Conservation (phyloP, 35 echinoderm and acorn worm genomes). For the Lytechinus pictus region DNA sequence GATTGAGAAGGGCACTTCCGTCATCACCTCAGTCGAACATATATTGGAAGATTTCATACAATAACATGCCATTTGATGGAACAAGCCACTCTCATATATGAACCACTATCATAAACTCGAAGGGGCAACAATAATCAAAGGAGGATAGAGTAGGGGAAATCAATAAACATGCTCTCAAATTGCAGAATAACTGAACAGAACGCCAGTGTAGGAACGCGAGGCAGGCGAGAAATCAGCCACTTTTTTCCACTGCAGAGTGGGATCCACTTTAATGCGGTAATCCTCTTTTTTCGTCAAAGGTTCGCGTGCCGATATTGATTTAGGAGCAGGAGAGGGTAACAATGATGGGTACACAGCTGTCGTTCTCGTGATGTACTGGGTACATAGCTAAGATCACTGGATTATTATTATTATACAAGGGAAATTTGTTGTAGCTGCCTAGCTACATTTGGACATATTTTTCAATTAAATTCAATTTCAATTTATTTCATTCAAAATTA, state of each 20-base stretch:
- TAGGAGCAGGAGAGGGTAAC: constrained; percentile 26
- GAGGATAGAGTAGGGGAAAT: background rate
- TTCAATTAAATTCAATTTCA: too few species aligned
- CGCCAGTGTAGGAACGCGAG: background rate
- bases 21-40: background rate
- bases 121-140: background rate
- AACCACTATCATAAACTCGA: background rate
- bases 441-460: too few species aligned
- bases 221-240: background rate
- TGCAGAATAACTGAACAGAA: background rate
- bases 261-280: constrained; percentile 34
- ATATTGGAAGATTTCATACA: background rate
- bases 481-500: too few species aligned
- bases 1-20: background rate
- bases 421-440: background rate
- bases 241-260: background rate
- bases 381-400: background rate
- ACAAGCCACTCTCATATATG: background rate
- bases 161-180: background rate
- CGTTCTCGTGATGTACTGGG: background rate
- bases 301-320: constrained; percentile 44
- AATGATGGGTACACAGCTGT: constrained; percentile 27
- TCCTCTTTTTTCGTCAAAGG: constrained; percentile 40
- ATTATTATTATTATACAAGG: background rate
- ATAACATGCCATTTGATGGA: background rate